Evolutionary conservation across 2,888 invertebrate genomes (phyloP), one percentile per base, ranked within the genome.

Genomic region (Phyllotreta striolata): DNA sequence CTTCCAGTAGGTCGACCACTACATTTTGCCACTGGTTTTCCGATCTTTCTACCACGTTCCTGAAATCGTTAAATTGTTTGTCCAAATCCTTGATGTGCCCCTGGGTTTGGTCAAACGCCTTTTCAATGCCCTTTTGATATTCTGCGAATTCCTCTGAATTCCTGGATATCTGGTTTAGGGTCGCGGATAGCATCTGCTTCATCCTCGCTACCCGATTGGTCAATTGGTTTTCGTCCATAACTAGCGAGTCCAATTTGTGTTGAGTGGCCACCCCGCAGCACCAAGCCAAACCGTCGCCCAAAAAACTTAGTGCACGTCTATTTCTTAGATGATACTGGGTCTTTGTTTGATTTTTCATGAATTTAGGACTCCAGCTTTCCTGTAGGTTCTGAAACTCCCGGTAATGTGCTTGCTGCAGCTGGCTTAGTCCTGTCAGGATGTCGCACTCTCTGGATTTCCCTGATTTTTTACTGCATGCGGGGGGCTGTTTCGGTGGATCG

Each of bases 191-290:
- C 6, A 51, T 52, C 4, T 10, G n/a, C 39, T 24, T 39, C 35
- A 63, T 14, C 51, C 49, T 57, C 12, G 10, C 24, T 1, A 62
- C 40, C 52, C 35, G 35, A 4, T 37, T 7, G 14, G 44, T 12
- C 37, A 66, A 44, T 10, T 49, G 41, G 24, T 55, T 46, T 35
- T 67, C 63, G 12, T 51, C 41, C 39, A 47, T 43, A 40, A 57
- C 51, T 1, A 66, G 12, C 12, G 43, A 34, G 34, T 67, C 66
- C 10, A 67, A 47, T 46, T 67, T 66, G 14, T 64, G 47, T 55
- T 66, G 62, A 6, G 67, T 69, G 6, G 61, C 67, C 12, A 69
- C 64, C 5, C 67, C 64, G 43, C 66, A 69, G 51, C 69, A 69
- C 64, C 67, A 69, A 6, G 62, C 51, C 8, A 69, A 49, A 6